A percentile compares a stretch with the other conserved stretches of the same genome.
These are phyloP conservation scores for Parauchenoglanis ngamensis DNA, from an alignment of 2,797 vertebrate genomes.

Conservation along the genomic window DNA sequence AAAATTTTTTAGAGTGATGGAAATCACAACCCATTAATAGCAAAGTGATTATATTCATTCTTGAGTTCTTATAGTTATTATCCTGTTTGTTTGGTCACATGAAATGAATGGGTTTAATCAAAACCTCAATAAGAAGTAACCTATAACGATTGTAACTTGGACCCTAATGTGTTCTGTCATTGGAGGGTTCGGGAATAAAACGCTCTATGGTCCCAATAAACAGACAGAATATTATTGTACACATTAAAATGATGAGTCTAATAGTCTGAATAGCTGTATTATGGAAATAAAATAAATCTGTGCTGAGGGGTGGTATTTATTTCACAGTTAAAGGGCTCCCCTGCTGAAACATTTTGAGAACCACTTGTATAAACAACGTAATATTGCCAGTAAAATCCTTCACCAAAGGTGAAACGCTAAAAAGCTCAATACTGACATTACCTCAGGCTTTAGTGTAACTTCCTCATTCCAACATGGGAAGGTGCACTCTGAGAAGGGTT, in stretches of 20 bases:
- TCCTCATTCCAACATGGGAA: neutral
- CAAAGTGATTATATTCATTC: neutral
- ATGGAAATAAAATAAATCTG: neutral
- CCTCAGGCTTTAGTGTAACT: neutral
- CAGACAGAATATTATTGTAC: neutral
- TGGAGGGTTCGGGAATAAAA: neutral
- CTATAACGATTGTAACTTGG: neutral
- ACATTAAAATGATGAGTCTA: neutral
- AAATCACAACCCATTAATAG: neutral
- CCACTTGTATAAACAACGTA: neutral
- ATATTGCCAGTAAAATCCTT: neutral
- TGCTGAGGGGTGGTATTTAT: neutral
- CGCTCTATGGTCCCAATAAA: too few relatives aligned
- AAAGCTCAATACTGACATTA: neutral
- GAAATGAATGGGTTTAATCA: neutral
- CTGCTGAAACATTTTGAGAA: neutral
- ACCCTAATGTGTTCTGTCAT: neutral
- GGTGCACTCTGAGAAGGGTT: neutral
- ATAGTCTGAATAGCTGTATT: neutral
- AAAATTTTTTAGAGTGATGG: neutral
- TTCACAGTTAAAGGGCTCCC: neutral
- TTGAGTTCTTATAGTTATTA: neutral
- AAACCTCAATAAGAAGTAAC: neutral
- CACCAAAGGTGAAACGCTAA: neutral
- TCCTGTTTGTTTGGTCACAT: neutral